A percentile compares a stretch with the other conserved stretches of the same genome.
phyloP scores from a whole-genome alignment of 2,888 invertebrate genomes.

The Linnaemya vulpina region DNA sequence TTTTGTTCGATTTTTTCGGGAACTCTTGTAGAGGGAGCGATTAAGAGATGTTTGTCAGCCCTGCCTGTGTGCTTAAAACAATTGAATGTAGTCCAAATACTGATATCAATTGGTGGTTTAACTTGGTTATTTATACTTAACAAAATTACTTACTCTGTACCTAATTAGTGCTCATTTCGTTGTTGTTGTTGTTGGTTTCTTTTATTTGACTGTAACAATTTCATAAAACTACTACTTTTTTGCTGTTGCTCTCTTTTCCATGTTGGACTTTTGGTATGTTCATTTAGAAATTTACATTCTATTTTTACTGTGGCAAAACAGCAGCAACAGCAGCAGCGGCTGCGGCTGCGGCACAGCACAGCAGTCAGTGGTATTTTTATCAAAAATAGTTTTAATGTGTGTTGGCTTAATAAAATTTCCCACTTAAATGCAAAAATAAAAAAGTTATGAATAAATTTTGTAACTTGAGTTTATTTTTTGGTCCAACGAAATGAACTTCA shows the following conservation, averaged over 20 bases:
- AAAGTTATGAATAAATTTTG: conserved; percentile 20
- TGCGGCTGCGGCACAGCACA: conserved; percentile 4
- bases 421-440: conserved; percentile 11
- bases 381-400: conserved; percentile 41
- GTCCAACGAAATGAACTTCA: conserved; percentile 52
- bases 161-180: conserved; percentile 68
- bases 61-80: conserved; percentile 50
- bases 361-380: conserved; percentile 3
- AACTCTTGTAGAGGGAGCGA: conserved; percentile 22
- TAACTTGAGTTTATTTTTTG: conserved; percentile 21
- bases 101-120: conserved; percentile 69
- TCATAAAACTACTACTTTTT: conserved; percentile 31
- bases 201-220: conserved; percentile 54
- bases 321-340: neutral
- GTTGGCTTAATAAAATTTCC: conserved; percentile 28
- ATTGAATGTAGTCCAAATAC: conserved; percentile 70
- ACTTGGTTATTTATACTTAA: conserved; percentile 70
- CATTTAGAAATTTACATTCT: conserved; percentile 67
- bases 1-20: neutral
- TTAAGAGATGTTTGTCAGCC: conserved; percentile 15
- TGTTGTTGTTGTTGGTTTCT: conserved; percentile 40
- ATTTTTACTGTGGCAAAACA: conserved; percentile 47
- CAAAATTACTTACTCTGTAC: conserved; percentile 59
- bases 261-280: conserved; percentile 56
- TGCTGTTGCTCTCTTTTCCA: conserved; percentile 35